Base-by-base conservation (phyloP, 2,797 vertebrate genomes). In the Malurus splendens region DNA sequence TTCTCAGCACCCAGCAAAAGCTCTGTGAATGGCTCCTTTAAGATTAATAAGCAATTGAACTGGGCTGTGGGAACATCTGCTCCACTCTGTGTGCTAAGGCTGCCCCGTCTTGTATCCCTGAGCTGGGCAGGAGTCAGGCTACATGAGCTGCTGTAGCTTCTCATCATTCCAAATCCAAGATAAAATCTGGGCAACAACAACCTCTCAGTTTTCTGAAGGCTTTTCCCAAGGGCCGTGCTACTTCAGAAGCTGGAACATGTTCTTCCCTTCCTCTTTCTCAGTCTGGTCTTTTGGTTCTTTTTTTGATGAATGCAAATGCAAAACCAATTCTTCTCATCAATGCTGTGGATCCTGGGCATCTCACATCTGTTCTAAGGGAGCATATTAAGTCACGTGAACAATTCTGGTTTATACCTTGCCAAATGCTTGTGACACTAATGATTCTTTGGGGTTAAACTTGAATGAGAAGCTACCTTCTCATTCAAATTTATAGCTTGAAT, bases 31-130 rank as follows among this genome's bases (percentile, higher is more conserved):
- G 33, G 10, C 8, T 74, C 7, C 62, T 75, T 18, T 61, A 16
- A 52, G 12, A 27, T 17, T 41, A 64, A 30, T 33, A 27, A 78
- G n/a, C 4, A 48, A 74, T 48, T 32, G 23, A 17, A 15, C 36
- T 78, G 33, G 36, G 16, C 61, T 64, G 5, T 62, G 18, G 54
- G 27, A 91, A 44, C 18, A 23, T 67, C 41, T 87, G 50, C 20
- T 81, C 24, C 19, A 8, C 20, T 33, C 18, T 48, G 0, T 0
- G 1, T 6, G 9, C 14, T 23, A 24, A 66, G 20, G 23, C 27
- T 64, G 18, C 5, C 7, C 18, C 17, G 14, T 7, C 50, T 42
- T 64, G 8, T 18, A 17, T 39, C 25, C 48, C 44, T 60, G 62
- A 65, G 20, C 4, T 36, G 47, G 33, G 66, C n/a, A 78, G 45